phyloP scores from a whole-genome alignment of 2,888 invertebrate species.

The Diarsia brunnea region DNA sequence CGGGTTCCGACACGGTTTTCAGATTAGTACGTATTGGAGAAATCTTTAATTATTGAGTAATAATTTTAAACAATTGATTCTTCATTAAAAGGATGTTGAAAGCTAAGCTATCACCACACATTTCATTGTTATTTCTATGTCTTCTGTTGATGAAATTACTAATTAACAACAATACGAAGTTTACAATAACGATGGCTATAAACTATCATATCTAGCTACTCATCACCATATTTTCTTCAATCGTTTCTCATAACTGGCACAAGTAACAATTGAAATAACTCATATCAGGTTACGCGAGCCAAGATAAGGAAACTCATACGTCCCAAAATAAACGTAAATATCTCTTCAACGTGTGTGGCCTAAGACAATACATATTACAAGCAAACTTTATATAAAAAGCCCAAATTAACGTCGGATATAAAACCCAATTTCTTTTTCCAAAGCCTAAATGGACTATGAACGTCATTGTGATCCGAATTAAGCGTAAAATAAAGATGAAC shows the following conservation, averaged over 20 bases:
- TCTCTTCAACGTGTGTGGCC: conserved; percentile 12
- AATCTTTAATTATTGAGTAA: conserved; percentile 58
- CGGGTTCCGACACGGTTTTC: conserved; percentile 60
- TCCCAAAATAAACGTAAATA: conserved; percentile 26
- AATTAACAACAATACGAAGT: neutral
- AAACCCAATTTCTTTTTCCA: neutral
- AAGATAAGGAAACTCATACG: conserved; percentile 6
- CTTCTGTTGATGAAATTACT: neutral
- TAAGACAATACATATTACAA: conserved; percentile 1
- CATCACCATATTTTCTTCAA: conserved; percentile 5
- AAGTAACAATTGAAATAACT: conserved; percentile 20
- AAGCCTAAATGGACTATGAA: conserved; percentile 39
- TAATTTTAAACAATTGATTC: conserved; percentile 34
- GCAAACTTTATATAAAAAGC: neutral
- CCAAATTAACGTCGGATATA: neutral
- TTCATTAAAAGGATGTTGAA: conserved; percentile 13
- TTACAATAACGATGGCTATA: neutral
- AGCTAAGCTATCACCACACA: conserved; percentile 28
- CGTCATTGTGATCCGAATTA: conserved; percentile 31
- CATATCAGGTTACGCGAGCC: conserved; percentile 7
- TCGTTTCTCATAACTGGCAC: neutral
- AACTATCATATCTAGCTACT: neutral
- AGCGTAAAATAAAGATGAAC: conserved; percentile 43
- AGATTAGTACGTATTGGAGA: conserved; percentile 55
- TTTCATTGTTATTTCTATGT: conserved; percentile 21